These are phyloP conservation scores for Lampris megalopsis DNA, from an alignment of 2,113 vertebrate genomes.

Conservation along the genomic window DNA sequence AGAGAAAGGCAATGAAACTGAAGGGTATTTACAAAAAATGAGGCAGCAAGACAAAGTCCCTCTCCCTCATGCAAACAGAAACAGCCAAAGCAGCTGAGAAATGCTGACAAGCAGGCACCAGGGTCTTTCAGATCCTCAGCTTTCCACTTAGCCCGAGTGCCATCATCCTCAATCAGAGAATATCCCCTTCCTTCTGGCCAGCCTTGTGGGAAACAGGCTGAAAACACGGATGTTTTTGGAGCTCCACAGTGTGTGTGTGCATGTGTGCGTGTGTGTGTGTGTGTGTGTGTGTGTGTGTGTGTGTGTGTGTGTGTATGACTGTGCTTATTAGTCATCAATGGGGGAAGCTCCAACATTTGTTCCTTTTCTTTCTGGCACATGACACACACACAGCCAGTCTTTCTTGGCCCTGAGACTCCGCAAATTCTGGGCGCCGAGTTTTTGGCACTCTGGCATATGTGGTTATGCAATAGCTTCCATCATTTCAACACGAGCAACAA, in stretches of 20 bases:
- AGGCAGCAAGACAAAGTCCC: conserved; percentile 27
- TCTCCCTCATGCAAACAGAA: conserved; percentile 36
- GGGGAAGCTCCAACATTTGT: conserved; percentile 73
- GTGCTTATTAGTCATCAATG: conserved; percentile 73
- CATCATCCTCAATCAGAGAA: conserved; percentile 62
- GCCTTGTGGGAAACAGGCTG: conserved; percentile 74
- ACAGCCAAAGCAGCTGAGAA: conserved; percentile 2
- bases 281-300: conserved; percentile 21
- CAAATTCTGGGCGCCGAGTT: conserved; percentile 60
- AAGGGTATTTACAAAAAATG: conserved; percentile 40
- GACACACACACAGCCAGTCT: conserved; percentile 64
- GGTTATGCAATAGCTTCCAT: conserved; percentile 76
- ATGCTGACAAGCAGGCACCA: conserved; percentile 39
- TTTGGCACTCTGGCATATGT: conserved; percentile 58
- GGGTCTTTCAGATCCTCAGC: conserved; percentile 37
- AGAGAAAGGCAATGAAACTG: conserved; percentile 54
- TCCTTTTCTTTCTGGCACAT: conserved; percentile 67
- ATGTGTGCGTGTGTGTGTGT: background rate
- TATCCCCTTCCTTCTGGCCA: conserved; percentile 70
- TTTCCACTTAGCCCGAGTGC: conserved; percentile 39
- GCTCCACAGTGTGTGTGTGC: background rate
- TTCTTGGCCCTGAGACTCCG: conserved; percentile 54
- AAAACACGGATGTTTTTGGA: conserved; percentile 66
- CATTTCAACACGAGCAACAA: conserved; percentile 62
- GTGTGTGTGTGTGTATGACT: conserved; percentile 29